Percentiles rank a stretch among this genome's conserved stretches.
Conservation (phyloP, 2,888 invertebrate genomes). For the Nipponacmea schrenckii region DNA sequence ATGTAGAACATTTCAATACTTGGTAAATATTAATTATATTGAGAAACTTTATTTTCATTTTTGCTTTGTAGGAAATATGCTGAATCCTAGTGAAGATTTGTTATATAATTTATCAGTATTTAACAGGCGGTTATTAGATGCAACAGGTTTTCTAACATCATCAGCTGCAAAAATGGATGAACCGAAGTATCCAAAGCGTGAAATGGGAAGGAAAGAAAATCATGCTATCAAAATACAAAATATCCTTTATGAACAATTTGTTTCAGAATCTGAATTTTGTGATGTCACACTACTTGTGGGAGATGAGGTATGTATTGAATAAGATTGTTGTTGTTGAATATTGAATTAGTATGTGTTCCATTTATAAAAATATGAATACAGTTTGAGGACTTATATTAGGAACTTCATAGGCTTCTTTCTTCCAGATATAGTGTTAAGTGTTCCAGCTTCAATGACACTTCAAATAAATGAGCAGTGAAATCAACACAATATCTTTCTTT, state of each 20-base stretch:
- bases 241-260: conserved; percentile 46
- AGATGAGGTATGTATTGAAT: conserved; percentile 37
- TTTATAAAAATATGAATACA: background rate
- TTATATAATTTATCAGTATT: no score
- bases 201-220: conserved; percentile 38
- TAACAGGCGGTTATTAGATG: no score
- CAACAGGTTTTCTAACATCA: no score
- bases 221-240: conserved; percentile 46
- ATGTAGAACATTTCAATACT: no score
- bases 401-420: background rate
- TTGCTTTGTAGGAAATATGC: no score
- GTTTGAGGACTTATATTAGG: background rate
- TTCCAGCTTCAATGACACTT: no score
- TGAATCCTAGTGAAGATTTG: no score
- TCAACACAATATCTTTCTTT: background rate
- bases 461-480: no score
- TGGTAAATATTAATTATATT: no score
- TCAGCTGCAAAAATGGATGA: background rate
- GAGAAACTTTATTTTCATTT: no score
- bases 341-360: no score
- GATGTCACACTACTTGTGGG: conserved; percentile 46
- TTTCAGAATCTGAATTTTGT: conserved; percentile 48
- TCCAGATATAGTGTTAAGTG: background rate
- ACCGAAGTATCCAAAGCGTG: background rate
- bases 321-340: no score